Evolutionary conservation across 92 coral and sea anemone species (phyloP).

Genomic region (Isaurus tuberculatus): DNA sequence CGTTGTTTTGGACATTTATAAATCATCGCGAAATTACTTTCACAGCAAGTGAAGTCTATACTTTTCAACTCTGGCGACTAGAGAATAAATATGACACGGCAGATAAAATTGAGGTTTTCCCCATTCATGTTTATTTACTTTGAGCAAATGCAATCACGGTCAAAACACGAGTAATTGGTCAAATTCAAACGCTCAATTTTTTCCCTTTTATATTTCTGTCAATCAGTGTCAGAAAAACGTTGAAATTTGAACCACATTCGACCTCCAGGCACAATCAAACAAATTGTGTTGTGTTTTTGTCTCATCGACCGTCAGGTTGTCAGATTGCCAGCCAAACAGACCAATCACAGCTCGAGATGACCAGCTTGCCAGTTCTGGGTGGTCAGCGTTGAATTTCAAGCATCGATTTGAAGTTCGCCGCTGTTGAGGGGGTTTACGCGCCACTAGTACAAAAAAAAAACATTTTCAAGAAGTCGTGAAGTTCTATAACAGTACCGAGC

Average conservation of each 20-base stretch:
- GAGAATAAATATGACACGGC: constrained; percentile 21
- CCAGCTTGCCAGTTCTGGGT: constrained; percentile 39
- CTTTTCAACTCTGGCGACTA: constrained; percentile 24
- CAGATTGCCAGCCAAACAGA: neutral
- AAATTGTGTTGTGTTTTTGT: constrained; percentile 44
- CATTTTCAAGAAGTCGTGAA: neutral
- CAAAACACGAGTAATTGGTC: constrained; percentile 43
- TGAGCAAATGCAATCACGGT: constrained; percentile 32
- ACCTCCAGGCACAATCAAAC: constrained; percentile 45
- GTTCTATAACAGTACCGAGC: neutral
- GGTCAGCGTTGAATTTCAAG: constrained; percentile 41
- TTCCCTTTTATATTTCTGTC: constrained; percentile 46
- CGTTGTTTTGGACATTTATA: neutral
- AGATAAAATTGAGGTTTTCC: constrained; percentile 33
- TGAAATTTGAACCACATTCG: constrained; percentile 42
- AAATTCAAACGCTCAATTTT: constrained; percentile 49
- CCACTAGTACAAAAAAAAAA: constrained; percentile 17
- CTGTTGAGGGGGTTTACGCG: constrained; percentile 32
- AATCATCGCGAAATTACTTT: neutral
- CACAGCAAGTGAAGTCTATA: neutral
- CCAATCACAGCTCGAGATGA: constrained; percentile 35
- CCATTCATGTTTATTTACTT: constrained; percentile 41
- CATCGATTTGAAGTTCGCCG: constrained; percentile 39
- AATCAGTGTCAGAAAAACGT: constrained; percentile 44
- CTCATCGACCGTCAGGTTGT: constrained; percentile 34